phyloP scores from a whole-genome alignment of 2,797 vertebrate genomes.

The Sebastes vulpes region DNA sequence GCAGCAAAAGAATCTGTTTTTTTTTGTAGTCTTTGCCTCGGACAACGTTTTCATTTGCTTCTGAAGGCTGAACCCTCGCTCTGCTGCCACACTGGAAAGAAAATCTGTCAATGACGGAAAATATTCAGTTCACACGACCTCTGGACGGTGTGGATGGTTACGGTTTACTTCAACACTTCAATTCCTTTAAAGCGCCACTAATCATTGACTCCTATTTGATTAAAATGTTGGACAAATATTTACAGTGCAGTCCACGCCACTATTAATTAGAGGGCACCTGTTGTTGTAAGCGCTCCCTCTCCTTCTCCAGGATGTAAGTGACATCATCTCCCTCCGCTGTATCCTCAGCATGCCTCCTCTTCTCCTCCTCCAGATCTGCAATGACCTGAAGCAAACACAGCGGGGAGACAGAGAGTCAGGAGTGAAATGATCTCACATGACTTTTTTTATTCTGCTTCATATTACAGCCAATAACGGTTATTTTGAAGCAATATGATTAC shows the following conservation, averaged over 20 bases:
- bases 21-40: no score
- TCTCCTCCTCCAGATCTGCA: conserved; percentile 96
- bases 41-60: no score
- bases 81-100: no score
- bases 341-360: conserved; percentile 94
- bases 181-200: background rate
- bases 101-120: no score
- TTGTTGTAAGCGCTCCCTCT: conserved; percentile 94
- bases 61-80: no score
- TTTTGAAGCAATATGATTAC: conserved; percentile 8
- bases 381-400: conserved; percentile 89
- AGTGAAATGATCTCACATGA: background rate
- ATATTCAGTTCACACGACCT: no score
- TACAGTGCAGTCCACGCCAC: background rate
- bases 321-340: conserved; percentile 97
- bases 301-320: conserved; percentile 98
- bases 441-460: background rate
- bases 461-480: background rate
- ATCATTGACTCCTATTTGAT: background rate
- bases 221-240: background rate
- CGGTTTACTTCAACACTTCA: background rate
- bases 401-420: conserved; percentile 49
- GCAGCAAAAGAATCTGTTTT: no score
- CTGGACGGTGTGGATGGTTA: background rate
- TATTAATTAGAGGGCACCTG: conserved; percentile 84